These are phyloP conservation scores for Trididemnum clinides DNA, from an alignment of 23 tunicate species.

Conservation along the genomic window DNA sequence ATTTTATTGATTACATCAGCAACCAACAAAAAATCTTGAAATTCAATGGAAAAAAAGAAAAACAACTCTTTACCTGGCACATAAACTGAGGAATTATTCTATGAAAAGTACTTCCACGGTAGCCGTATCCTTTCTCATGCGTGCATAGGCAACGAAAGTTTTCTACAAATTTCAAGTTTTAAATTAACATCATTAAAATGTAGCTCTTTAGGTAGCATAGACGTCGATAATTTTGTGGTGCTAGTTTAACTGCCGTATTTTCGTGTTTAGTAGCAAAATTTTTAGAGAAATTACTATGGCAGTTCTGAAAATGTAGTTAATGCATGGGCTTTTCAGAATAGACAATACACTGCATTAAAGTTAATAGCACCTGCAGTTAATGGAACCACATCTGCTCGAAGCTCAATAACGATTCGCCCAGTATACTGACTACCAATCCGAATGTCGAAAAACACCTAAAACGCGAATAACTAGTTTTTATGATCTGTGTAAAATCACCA, in stretches of 20 bases:
- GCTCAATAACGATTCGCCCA: slow-evolving; percentile 84
- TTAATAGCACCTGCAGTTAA: slow-evolving; percentile 66
- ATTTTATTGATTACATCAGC: too few relatives aligned
- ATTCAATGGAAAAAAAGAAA: background rate
- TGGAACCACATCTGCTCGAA: slow-evolving; percentile 93
- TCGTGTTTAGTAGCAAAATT: too few relatives aligned
- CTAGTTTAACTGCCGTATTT: too few relatives aligned
- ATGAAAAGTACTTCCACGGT: slow-evolving; percentile 84
- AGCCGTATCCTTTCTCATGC: slow-evolving; percentile 97
- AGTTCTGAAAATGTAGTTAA: too few relatives aligned
- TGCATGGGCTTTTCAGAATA: too few relatives aligned
- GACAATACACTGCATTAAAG: background rate
- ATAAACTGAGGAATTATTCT: slow-evolving; percentile 97
- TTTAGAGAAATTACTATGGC: too few relatives aligned
- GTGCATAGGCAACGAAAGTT: slow-evolving; percentile 91
- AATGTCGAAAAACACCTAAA: slow-evolving; percentile 82
- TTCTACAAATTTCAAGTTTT: too few relatives aligned
- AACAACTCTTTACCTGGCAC: slow-evolving; percentile 72
- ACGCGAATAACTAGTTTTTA: background rate
- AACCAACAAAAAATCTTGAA: too few relatives aligned
- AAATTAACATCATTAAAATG: too few relatives aligned
- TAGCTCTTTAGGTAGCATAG: too few relatives aligned
- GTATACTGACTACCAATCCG: slow-evolving; percentile 94
- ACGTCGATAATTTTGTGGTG: too few relatives aligned
- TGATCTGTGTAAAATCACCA: too few relatives aligned